A percentile compares a stretch with the other conserved stretches of the same genome.
Conservation (phyloP, 1,140 invertebrate species). For the Maconellicoccus hirsutus region DNA sequence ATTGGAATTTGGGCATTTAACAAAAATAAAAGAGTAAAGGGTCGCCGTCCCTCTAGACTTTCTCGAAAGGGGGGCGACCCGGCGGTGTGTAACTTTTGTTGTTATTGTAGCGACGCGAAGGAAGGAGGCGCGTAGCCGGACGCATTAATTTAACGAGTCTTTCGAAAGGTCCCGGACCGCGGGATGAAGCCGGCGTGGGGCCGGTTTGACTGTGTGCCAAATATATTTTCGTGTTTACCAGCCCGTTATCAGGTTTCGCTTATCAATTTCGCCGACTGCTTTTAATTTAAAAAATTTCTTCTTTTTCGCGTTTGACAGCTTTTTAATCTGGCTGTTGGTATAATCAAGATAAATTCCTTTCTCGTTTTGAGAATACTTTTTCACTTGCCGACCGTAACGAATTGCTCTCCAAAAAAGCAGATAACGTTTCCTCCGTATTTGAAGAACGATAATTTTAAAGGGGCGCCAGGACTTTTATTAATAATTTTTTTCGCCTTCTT, state of each 20-base stretch:
- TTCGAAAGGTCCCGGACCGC: no score
- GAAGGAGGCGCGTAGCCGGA: not conserved
- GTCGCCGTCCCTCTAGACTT: not conserved
- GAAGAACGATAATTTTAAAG: conserved; percentile 5
- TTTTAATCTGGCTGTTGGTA: conserved; percentile 16
- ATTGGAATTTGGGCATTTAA: not conserved
- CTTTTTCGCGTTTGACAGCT: conserved; percentile 27
- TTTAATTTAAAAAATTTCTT: conserved; percentile 24
- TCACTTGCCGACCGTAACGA: not conserved
- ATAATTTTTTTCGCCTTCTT: not conserved
- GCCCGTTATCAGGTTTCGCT: conserved; percentile 6
- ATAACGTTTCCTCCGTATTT: conserved; percentile 7
- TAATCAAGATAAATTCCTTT: conserved; percentile 15
- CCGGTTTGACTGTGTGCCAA: not conserved
- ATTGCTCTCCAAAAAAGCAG: conserved; percentile 8
- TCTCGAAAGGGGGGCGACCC: no score
- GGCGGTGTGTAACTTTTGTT: not conserved
- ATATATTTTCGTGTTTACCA: conserved; percentile 14
- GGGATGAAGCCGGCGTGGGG: no score
- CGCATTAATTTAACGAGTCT: not conserved
- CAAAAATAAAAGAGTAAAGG: not conserved
- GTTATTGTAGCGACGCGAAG: not conserved
- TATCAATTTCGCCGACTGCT: conserved; percentile 4
- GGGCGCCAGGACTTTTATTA: conserved; percentile 2
- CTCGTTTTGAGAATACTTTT: conserved; percentile 16